Conservation (phyloP, 2,113 vertebrate genomes). For the Mormyrus lacerda region DNA sequence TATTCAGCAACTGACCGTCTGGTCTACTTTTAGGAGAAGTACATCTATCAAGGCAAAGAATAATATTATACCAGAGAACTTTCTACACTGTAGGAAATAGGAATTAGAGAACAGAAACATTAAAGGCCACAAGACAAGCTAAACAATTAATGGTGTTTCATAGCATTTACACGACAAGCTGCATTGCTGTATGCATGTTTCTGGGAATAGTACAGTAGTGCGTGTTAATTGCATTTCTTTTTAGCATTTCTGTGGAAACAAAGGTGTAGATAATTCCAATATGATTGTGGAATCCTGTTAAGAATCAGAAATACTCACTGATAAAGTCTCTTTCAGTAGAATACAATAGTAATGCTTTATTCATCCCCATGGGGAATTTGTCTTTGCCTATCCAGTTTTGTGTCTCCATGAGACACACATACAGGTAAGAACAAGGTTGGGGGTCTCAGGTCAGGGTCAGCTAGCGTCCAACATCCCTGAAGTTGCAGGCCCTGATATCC, state of each 20-base stretch:
- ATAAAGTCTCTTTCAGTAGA: too few relatives aligned
- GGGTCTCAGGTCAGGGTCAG: background rate
- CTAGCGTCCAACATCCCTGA: background rate
- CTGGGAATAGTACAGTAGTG: background rate
- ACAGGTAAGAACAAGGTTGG: background rate
- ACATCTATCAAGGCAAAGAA: background rate
- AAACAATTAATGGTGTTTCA: background rate
- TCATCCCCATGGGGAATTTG: background rate
- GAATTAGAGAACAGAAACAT: background rate
- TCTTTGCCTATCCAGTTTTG: background rate
- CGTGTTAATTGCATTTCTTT: background rate
- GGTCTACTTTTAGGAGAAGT: background rate
- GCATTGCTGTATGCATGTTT: background rate
- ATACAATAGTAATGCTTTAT: background rate
- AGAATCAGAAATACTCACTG: too few relatives aligned
- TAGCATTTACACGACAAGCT: background rate
- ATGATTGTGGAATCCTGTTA: background rate
- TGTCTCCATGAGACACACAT: background rate
- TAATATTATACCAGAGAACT: background rate
- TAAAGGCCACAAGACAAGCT: background rate
- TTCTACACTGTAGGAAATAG: background rate
- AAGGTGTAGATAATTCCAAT: background rate
- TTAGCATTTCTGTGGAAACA: background rate
- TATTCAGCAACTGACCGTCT: background rate
- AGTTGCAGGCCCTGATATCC: background rate